A percentile compares a stretch with the other conserved stretches of the same genome.
phyloP scores from a whole-genome alignment of 2,113 vertebrate species.

The Scopus umbretta region DNA sequence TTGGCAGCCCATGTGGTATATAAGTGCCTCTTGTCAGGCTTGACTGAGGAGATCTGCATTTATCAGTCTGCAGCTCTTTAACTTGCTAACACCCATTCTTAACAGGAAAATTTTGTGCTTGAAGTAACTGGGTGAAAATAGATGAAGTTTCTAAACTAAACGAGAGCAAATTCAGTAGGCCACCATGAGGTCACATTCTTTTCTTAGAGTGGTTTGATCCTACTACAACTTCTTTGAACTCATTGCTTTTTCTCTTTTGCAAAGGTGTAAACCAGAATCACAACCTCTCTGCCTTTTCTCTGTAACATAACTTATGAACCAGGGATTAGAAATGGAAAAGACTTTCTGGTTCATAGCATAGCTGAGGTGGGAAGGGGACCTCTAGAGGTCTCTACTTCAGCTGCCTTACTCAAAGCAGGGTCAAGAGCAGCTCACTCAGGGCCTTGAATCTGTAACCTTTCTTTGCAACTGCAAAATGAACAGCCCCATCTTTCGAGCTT shows the following conservation, averaged over 20 bases:
- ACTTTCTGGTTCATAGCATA: not conserved
- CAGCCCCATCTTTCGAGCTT: not conserved
- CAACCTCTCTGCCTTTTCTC: not conserved
- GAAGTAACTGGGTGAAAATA: not conserved
- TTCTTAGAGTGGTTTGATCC: not conserved
- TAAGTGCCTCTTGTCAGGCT: not conserved
- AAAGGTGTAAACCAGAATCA: not conserved
- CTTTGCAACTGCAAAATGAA: not conserved
- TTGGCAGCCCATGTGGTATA: not conserved
- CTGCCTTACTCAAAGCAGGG: not conserved
- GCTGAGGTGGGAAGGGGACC: not conserved
- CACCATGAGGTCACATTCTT: not conserved
- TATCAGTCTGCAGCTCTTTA: constrained; percentile 34
- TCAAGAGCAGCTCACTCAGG: not conserved
- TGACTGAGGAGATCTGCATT: constrained; percentile 6
- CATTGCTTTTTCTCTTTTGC: not conserved
- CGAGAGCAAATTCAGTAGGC: not conserved
- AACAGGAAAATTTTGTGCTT: not conserved
- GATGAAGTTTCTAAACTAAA: not conserved
- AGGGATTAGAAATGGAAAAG: not conserved
- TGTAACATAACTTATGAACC: not conserved
- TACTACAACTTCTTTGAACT: not conserved
- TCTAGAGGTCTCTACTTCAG: not conserved
- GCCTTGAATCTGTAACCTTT: not conserved
- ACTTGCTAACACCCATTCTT: constrained; percentile 2